A percentile compares a stretch with the other conserved stretches of the same genome.
phyloP scores from a whole-genome alignment of 2,888 invertebrate species.

The Drosophila sordidula region DNA sequence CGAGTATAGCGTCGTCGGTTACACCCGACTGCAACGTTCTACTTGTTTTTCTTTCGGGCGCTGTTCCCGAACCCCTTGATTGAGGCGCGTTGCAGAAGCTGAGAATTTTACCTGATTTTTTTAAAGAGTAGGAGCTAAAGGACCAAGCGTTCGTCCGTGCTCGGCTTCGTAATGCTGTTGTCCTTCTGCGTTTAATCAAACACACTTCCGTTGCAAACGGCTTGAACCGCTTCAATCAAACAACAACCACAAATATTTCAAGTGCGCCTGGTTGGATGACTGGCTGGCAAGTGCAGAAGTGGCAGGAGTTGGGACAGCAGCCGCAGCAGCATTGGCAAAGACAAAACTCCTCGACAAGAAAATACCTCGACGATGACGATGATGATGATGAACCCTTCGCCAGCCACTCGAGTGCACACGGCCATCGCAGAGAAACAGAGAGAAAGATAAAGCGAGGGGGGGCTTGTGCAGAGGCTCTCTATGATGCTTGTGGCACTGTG shows the following conservation, averaged over 20 bases:
- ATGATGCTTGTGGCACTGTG: slow-evolving; percentile 64
- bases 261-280: slow-evolving; percentile 70
- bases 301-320: slow-evolving; percentile 1
- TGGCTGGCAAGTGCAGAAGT: slow-evolving; percentile 65
- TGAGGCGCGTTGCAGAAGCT: too few relatives aligned
- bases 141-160: slow-evolving; percentile 25
- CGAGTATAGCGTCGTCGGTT: too few relatives aligned
- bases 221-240: slow-evolving; percentile 79
- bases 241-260: slow-evolving; percentile 80
- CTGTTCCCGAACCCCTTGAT: too few relatives aligned
- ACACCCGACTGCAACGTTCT: too few relatives aligned
- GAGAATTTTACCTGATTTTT: slow-evolving; percentile 66
- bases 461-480: slow-evolving; percentile 14
- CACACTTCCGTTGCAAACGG: slow-evolving; percentile 80
- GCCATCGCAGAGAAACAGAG: slow-evolving; percentile 5
- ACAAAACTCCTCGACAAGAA: slow-evolving; percentile 79
- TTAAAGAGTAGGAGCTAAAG: slow-evolving; percentile 37
- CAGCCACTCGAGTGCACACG: slow-evolving; percentile 67
- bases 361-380: slow-evolving; percentile 73
- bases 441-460: slow-evolving; percentile 1
- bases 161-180: slow-evolving; percentile 47
- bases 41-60: too few relatives aligned
- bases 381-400: slow-evolving; percentile 79
- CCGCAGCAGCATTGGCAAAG: slow-evolving; percentile 42
- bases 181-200: slow-evolving; percentile 78